A percentile compares a stretch with the other conserved stretches of the same genome.
These are phyloP conservation scores for Branchellion lobata DNA, from an alignment of 2,888 invertebrate species.

Conservation along the genomic window DNA sequence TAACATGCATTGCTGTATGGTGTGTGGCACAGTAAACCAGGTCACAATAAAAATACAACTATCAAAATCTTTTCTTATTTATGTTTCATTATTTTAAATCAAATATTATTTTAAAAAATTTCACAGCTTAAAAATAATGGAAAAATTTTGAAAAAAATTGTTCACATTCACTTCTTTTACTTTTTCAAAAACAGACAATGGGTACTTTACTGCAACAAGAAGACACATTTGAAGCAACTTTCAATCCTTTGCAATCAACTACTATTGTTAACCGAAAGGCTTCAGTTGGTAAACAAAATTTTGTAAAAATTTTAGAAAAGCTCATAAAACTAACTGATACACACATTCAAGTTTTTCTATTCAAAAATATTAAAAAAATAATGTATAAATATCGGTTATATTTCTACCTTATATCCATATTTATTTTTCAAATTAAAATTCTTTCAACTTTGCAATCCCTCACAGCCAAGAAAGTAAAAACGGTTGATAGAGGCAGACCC, in stretches of 20 bases:
- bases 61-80: too few relatives aligned
- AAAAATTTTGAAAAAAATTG: too few relatives aligned
- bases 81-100: too few relatives aligned
- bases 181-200: background rate
- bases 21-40: constrained; percentile 5
- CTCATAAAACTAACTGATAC: too few relatives aligned
- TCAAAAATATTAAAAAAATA: too few relatives aligned
- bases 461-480: background rate
- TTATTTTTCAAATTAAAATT: background rate
- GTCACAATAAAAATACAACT: background rate
- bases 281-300: background rate
- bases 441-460: background rate
- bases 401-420: background rate
- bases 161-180: too few relatives aligned
- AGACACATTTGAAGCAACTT: background rate
- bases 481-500: constrained; percentile 24
- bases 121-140: too few relatives aligned
- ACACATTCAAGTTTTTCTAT: too few relatives aligned
- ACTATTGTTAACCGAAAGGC: background rate
- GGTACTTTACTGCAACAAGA: constrained; percentile 9
- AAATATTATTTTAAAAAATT: too few relatives aligned
- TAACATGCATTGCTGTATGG: background rate
- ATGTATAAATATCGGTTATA: too few relatives aligned
- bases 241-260: background rate
- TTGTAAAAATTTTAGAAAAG: too few relatives aligned